Percentiles rank a stretch among this genome's conserved stretches.
Conservation (phyloP, 2,113 vertebrate species). For the Aptenodytes patagonicus region DNA sequence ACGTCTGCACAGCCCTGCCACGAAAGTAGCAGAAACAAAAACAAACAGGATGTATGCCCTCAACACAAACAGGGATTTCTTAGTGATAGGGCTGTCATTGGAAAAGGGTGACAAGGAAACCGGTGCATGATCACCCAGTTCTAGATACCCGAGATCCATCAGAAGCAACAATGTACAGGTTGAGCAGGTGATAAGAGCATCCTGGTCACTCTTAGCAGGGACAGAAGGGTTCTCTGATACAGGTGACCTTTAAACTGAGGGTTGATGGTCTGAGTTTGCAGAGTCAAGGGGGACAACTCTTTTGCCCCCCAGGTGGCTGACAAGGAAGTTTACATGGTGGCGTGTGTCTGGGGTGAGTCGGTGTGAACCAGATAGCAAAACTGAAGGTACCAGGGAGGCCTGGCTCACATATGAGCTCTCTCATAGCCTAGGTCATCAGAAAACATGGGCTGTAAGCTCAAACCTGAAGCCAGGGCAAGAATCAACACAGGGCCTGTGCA, state of each 20-base stretch:
- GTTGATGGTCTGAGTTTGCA: not conserved
- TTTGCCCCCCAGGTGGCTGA: not conserved
- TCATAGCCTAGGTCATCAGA: not conserved
- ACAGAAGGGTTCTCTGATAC: not conserved
- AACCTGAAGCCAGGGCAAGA: not conserved
- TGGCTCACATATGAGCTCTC: not conserved
- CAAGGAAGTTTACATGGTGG: not conserved
- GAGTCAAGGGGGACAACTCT: not conserved
- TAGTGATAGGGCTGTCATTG: not conserved
- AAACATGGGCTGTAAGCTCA: accelerated
- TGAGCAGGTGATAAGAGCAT: not conserved
- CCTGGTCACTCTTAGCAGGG: not conserved
- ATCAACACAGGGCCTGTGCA: too few species aligned
- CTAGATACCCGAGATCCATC: not conserved
- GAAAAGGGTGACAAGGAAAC: not conserved
- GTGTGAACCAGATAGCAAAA: not conserved
- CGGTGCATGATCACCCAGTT: accelerated
- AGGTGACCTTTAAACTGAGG: not conserved
- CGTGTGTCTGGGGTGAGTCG: not conserved
- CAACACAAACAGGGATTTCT: not conserved
- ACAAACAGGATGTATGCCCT: not conserved
- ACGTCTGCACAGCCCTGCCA: not conserved
- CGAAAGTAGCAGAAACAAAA: not conserved
- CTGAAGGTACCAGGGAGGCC: not conserved
- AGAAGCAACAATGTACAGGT: not conserved